Evolutionary conservation across 2,113 vertebrate species (phyloP), one percentile per base, ranked within the genome.

Genomic region (Lamprotornis superbus): DNA sequence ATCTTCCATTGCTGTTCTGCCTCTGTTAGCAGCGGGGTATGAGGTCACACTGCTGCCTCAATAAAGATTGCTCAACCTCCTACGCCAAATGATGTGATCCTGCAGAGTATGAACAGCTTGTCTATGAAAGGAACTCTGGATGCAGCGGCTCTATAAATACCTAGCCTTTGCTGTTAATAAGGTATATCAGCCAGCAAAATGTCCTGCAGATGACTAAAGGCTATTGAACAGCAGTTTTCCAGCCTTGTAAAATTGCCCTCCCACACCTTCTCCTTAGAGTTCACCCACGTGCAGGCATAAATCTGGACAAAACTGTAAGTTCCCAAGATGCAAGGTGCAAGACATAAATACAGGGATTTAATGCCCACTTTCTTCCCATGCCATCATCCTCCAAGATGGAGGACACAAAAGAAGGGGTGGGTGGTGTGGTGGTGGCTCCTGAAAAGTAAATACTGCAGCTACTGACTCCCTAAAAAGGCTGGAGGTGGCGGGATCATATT

Each of bases 1-100:
- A 87, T 93, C 93, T 97, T 93, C 53, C 77, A 53, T 79, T 93
- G 70, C 84, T 93, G 57, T 89, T 95, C 89, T 87, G 91, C 39
- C 63, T 95, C 77, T 2, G 15, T 61, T 95, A 93, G 37, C 93
- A 93, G 91, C 6, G 0, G 84, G 74, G 44, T 87, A 85, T 59
- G 82, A 96, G 89, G 89, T 95, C 89, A 73, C 49, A 73, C 50
- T 83, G 78, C 46, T 91, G n/a, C 42, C 74, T 96, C 74, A 76
- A 61, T 79, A 95, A 95, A 76, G 55, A 93, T 9, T 87, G 94
- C 75, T 93, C 91, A 76, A 24, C 57, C 84, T 96, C 67, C 49
- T 83, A 84, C 2, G 3, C 28, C 74, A 79, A 93, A 59, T 59
- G 71, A 71, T 77, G 71, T 19, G 56, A 69, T 92, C 95, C 96